These are phyloP conservation scores for Cladorhizidae sp. DNA, from an alignment of 37 sponge, comb jelly and placozoan genomes.

Conservation along the genomic window DNA sequence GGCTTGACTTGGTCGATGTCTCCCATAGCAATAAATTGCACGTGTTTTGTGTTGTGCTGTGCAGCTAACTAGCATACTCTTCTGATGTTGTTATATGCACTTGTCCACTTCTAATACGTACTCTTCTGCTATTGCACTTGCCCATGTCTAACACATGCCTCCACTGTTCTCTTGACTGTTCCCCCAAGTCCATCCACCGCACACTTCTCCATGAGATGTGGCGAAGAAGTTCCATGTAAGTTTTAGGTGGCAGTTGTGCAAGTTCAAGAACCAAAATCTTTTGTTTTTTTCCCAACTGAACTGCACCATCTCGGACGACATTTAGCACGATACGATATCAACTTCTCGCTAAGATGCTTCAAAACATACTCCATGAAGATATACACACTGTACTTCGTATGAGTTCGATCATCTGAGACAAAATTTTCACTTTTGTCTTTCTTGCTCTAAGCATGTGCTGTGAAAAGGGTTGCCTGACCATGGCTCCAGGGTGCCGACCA, in stretches of 20 bases:
- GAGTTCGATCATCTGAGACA: conserved; percentile 43
- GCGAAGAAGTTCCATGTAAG: conserved; percentile 45
- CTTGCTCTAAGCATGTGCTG: conserved; percentile 38
- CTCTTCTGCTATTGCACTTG: too few relatives aligned
- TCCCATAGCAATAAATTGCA: conserved; percentile 17
- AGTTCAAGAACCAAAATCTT: conserved; percentile 26
- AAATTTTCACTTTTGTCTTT: neutral
- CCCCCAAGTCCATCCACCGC: conserved; percentile 49
- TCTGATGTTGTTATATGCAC: conserved; percentile 10
- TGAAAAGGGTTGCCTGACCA: conserved; percentile 40
- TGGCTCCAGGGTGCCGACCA: conserved; percentile 38
- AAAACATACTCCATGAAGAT: conserved; percentile 34
- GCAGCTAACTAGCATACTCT: conserved; percentile 15
- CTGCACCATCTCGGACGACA: conserved; percentile 38
- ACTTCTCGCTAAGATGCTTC: neutral
- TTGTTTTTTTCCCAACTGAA: conserved; percentile 27
- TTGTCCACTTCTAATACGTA: conserved; percentile 13
- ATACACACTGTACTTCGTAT: conserved; percentile 34
- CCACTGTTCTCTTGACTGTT: conserved; percentile 40
- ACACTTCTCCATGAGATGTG: conserved; percentile 52
- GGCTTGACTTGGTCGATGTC: neutral
- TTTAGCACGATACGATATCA: neutral
- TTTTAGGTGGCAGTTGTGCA: conserved; percentile 15
- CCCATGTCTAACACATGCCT: conserved; percentile 21
- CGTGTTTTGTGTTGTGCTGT: conserved; percentile 15